phyloP scores from a whole-genome alignment of 2,113 vertebrate genomes.

The Peromyscus californicus region DNA sequence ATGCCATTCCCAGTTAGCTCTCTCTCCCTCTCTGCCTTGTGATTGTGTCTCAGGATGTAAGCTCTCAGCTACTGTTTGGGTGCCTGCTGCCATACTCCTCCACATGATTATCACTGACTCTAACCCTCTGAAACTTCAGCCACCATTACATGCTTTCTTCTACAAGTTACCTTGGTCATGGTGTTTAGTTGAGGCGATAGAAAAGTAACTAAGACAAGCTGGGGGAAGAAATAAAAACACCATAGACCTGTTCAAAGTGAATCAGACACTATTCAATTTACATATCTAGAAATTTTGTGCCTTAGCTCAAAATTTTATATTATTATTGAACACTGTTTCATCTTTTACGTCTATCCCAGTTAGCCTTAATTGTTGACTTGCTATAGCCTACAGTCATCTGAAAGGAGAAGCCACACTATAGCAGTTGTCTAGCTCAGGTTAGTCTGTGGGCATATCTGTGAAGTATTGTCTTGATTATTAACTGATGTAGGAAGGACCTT shows the following conservation, averaged over 20 bases:
- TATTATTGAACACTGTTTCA: not conserved
- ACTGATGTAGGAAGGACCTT: not conserved
- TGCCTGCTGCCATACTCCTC: not conserved
- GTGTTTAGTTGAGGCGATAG: not conserved
- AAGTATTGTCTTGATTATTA: not conserved
- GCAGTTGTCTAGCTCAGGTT: not conserved
- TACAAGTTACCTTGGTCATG: not conserved
- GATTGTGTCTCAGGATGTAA: not conserved
- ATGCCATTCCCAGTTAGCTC: not conserved
- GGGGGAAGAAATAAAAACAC: not conserved
- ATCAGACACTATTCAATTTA: not conserved
- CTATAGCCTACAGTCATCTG: not conserved
- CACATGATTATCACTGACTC: not conserved
- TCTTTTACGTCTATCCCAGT: not conserved
- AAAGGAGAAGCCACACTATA: not conserved
- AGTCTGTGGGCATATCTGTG: not conserved
- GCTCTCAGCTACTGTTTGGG: not conserved
- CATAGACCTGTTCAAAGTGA: not conserved
- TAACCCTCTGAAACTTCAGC: not conserved
- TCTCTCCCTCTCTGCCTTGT: not conserved
- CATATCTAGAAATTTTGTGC: not conserved
- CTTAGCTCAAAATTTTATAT: not conserved
- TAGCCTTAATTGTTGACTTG: not conserved
- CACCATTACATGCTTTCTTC: not conserved
- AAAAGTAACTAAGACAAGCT: not conserved